Conservation (phyloP, 2,888 invertebrate species). For the Ennomos fuscantarius region DNA sequence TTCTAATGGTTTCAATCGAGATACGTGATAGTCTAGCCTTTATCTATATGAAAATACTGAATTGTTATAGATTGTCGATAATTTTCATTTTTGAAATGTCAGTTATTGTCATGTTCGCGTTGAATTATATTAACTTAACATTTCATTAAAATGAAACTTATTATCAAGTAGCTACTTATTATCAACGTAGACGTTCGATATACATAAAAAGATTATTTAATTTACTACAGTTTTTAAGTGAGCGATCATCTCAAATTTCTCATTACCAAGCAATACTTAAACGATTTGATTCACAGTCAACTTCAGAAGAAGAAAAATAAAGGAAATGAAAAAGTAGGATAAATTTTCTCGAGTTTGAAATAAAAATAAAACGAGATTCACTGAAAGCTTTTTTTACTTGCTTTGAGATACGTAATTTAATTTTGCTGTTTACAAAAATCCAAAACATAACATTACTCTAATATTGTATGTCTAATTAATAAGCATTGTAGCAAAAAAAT, state of each 20-base stretch:
- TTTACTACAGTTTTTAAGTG: too few relatives aligned
- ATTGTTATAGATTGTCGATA: too few relatives aligned
- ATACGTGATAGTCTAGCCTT: conserved; percentile 21
- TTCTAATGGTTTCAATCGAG: too few relatives aligned
- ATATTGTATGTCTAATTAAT: too few relatives aligned
- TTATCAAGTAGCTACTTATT: too few relatives aligned
- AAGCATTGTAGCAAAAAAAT: too few relatives aligned
- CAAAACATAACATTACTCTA: not conserved
- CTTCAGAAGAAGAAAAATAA: conserved; percentile 6
- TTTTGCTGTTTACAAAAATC: conserved; percentile 11
- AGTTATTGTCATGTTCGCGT: too few relatives aligned
- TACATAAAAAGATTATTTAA: too few relatives aligned
- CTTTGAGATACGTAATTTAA: conserved; percentile 14
- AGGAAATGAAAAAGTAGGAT: conserved; percentile 22
- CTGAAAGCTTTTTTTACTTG: conserved; percentile 13
- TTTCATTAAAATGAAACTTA: too few relatives aligned
- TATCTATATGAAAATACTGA: conserved; percentile 24
- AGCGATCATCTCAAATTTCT: too few relatives aligned
- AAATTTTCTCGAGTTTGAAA: conserved; percentile 22
- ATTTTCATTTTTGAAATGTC: too few relatives aligned
- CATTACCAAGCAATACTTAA: not conserved
- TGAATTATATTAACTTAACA: too few relatives aligned
- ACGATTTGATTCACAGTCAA: conserved; percentile 7
- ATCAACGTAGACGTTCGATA: conserved; percentile 2
- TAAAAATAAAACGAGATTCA: conserved; percentile 23